These are phyloP conservation scores for Eidolon dupreanum DNA, from an alignment of 2,797 vertebrate genomes.

Conservation along the genomic window DNA sequence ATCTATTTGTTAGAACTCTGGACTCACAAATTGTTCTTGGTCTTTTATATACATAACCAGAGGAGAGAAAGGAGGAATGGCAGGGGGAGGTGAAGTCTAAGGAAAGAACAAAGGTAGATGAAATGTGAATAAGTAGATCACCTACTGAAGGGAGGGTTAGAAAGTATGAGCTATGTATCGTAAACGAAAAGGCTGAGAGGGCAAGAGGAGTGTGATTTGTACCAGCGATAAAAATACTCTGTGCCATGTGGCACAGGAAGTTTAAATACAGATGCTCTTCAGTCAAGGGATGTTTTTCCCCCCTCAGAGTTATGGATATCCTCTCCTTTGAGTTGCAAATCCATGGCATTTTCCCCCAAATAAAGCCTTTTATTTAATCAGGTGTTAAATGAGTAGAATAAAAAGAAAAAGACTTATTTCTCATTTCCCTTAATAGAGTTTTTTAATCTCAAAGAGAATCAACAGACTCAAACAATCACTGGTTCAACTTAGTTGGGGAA, in stretches of 20 bases:
- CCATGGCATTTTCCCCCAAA: background rate
- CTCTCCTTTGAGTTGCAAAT: background rate
- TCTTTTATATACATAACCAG: background rate
- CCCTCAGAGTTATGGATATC: background rate
- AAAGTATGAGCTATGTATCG: no score
- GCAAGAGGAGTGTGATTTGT: background rate
- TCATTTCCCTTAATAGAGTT: background rate
- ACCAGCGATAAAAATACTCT: background rate
- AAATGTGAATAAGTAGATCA: background rate
- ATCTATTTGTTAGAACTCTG: background rate
- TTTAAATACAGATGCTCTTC: background rate
- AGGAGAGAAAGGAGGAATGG: background rate
- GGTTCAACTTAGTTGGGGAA: background rate
- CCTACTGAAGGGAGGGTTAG: background rate
- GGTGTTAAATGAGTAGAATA: background rate
- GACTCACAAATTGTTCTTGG: background rate
- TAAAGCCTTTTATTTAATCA: background rate
- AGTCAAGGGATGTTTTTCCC: background rate
- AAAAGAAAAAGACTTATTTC: background rate
- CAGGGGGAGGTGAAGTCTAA: background rate
- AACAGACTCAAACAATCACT: background rate
- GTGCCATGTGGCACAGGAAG: accelerated
- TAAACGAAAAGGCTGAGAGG: background rate
- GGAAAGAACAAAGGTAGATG: background rate
- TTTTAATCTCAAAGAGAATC: background rate